Conservation (phyloP, 2,113 vertebrate genomes). For the Podarcis muralis region DNA sequence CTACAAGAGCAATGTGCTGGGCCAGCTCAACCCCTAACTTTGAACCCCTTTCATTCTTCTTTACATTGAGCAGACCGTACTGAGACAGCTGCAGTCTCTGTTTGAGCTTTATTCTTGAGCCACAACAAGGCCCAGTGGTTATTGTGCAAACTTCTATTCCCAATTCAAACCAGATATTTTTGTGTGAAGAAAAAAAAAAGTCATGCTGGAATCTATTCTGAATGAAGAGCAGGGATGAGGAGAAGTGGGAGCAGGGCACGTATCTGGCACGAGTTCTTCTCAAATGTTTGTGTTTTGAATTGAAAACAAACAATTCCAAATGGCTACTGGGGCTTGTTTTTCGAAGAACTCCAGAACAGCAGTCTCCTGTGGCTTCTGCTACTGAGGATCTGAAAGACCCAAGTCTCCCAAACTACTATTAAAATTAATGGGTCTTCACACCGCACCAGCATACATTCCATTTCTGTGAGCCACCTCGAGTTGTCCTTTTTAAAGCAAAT, state of each 20-base stretch:
- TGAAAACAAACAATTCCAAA: conserved; percentile 68
- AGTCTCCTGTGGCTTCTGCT: conserved; percentile 51
- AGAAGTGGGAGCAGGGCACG: conserved; percentile 63
- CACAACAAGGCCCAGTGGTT: conserved; percentile 30
- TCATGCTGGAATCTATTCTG: conserved; percentile 47
- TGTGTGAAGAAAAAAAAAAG: neutral
- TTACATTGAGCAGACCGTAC: neutral
- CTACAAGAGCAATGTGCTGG: neutral
- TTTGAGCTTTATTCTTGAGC: conserved; percentile 50
- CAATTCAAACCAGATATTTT: conserved; percentile 30
- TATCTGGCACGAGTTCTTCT: conserved; percentile 56
- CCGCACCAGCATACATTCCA: neutral
- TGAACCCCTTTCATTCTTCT: neutral
- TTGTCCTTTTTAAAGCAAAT: neutral
- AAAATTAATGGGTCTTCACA: neutral
- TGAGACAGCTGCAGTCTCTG: conserved; percentile 22
- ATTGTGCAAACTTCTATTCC: neutral
- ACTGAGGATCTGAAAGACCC: conserved; percentile 47
- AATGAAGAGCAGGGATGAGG: conserved; percentile 43
- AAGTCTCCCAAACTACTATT: conserved; percentile 35
- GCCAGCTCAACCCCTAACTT: neutral
- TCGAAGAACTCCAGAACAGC: conserved; percentile 56
- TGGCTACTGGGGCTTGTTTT: conserved; percentile 62
- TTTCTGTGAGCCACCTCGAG: neutral
- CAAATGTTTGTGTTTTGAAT: conserved; percentile 70